Evolutionary conservation across 1,140 invertebrate genomes (phyloP), one percentile per base, ranked within the genome.

Genomic region (Schlechtendalia chinensis): DNA sequence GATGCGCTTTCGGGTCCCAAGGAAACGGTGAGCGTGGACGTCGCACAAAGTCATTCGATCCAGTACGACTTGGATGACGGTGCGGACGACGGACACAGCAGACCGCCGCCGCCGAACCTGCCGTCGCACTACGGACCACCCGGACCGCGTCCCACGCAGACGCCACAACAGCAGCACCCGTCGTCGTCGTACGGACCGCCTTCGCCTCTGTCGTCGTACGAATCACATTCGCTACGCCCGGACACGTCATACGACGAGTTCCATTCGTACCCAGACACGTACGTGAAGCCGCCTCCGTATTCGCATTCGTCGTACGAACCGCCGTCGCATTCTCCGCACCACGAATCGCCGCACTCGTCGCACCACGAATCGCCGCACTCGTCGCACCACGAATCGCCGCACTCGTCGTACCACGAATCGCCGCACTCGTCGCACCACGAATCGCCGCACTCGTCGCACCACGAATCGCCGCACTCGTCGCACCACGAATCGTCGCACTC

Each of bases 21-120:
- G 17, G 47, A 72, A 32, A 53, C 47, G 12, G 50, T 54, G 24
- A 54, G 17, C 12, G 69, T 72, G 24, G 69, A 72, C 19, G 19
- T 72, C 19, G 16, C 47, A 54, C 69, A 54, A 29, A 72, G 69
- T 72, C 69, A 72, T 12, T 72, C 69, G 10, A 27, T 17, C 17
- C 22, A 69, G 1, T 72, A 72, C 10, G 69, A 72, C 11, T 54
- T n/a, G 69, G 22, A 39, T 39, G 32, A 8, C 32, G 32, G 8
- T 11, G 24, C 19, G 17, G 10, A 29, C 8, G 19, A 53, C 11
- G 19, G 27, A 4, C 12, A 53, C 24, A 54, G 29, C 17, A 32
- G 29, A 11, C 17, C 3, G 32, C 32, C 3, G 32, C 32, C 27
- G 4, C 58, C 67, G 16, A 32, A 53, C 17, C 53, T 12, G 22